phyloP scores from a whole-genome alignment of 2,797 vertebrate genomes.

The Xiphophorus birchmanni region DNA sequence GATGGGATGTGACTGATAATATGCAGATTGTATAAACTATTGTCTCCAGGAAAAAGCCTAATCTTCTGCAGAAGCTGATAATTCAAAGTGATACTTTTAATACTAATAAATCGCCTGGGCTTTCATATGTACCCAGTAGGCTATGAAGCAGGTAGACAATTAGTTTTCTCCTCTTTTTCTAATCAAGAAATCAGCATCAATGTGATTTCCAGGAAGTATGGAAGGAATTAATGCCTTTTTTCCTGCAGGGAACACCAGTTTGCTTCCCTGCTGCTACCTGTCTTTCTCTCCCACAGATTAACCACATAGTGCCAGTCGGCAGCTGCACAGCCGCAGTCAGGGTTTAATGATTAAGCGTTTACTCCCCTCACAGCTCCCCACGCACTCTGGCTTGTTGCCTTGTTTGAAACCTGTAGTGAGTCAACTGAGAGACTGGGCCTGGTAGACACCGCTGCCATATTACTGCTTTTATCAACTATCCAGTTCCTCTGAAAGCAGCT shows the following conservation, averaged over 20 bases:
- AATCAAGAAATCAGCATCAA: background rate
- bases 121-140: conserved; percentile 1
- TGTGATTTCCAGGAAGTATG: background rate
- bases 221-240: background rate
- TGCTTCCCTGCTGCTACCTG: conserved; percentile 12
- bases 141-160: background rate
- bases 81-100: conserved; percentile 16
- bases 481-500: conserved; percentile 27
- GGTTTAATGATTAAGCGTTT: conserved; percentile 79
- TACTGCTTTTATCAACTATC: conserved; percentile 26
- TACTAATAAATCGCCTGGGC: background rate
- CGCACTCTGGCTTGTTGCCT: conserved; percentile 39
- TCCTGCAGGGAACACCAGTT: conserved; percentile 17
- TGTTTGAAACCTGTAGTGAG: conserved; percentile 42
- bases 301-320: conserved; percentile 49
- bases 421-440: conserved; percentile 60
- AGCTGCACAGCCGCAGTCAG: conserved; percentile 39
- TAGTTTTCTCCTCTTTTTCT: background rate
- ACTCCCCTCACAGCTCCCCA: conserved; percentile 50
- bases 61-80: conserved; percentile 36
- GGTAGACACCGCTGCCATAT: conserved; percentile 56
- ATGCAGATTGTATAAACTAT: conserved; percentile 36
- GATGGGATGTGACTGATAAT: conserved; percentile 50
- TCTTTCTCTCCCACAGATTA: conserved; percentile 54
- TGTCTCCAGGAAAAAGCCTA: conserved; percentile 31